phyloP scores from a whole-genome alignment of 2,113 vertebrate genomes.

The Coturnix japonica region DNA sequence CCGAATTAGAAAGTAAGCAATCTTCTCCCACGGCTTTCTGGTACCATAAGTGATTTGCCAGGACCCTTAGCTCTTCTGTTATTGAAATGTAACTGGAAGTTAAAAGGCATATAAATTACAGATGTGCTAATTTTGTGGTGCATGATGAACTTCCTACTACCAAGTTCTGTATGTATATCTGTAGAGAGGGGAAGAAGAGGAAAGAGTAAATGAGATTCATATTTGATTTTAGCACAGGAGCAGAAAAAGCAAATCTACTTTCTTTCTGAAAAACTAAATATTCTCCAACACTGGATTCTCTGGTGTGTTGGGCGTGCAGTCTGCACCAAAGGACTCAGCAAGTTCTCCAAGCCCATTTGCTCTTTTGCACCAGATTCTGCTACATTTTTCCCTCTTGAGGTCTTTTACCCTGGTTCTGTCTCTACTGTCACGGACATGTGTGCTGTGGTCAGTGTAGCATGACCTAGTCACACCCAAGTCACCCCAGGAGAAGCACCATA shows the following conservation, averaged over 20 bases:
- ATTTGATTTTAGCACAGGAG: background rate
- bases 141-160: conserved; percentile 19
- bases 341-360: background rate
- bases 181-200: conserved; percentile 6
- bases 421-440: background rate
- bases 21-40: conserved; percentile 66
- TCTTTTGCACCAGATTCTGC: background rate
- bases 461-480: background rate
- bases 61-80: conserved; percentile 42
- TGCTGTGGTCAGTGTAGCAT: fast-evolving
- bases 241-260: background rate
- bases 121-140: conserved; percentile 49
- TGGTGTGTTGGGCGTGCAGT: background rate
- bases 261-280: background rate
- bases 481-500: background rate
- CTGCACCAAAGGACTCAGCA: background rate
- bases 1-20: conserved; percentile 68
- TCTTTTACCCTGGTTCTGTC: background rate
- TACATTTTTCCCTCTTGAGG: background rate
- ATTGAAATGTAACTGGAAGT: conserved; percentile 53
- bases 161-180: conserved; percentile 25
- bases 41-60: conserved; percentile 66
- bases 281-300: background rate
- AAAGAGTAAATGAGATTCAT: conserved; percentile 28
- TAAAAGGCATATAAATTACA: conserved; percentile 66